Evolutionary conservation across 2,113 vertebrate genomes (phyloP).

Genomic region (Equus quagga): DNA sequence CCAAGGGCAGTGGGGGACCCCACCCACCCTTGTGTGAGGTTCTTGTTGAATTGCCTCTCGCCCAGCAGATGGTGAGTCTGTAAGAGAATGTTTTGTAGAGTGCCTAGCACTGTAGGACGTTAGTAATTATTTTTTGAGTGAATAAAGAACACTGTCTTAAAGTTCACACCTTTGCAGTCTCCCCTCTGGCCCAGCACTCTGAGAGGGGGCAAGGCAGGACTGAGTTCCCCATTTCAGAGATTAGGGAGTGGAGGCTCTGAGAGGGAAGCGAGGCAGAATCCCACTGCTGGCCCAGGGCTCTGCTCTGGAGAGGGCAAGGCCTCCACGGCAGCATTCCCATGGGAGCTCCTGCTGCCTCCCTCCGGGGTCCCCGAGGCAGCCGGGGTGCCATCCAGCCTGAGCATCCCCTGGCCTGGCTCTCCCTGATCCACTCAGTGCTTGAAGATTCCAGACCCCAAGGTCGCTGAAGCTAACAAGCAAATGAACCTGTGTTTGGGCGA

Average conservation of each 20-base stretch:
- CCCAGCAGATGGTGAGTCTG: not conserved
- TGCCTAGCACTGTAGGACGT: not conserved
- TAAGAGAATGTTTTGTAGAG: not conserved
- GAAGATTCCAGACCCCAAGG: not conserved
- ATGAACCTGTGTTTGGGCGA: not conserved
- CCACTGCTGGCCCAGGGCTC: not conserved
- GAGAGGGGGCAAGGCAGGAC: not conserved
- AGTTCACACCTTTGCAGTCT: too few relatives aligned
- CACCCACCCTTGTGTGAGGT: accelerated
- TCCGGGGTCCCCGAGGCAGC: not conserved
- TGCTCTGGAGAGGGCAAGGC: accelerated
- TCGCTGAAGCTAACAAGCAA: accelerated
- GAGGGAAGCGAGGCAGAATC: not conserved
- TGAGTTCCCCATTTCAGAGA: not conserved
- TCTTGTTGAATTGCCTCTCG: not conserved
- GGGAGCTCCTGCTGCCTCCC: not conserved
- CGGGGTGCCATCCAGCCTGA: accelerated
- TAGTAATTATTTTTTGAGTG: not conserved
- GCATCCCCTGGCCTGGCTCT: not conserved
- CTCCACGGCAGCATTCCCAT: accelerated
- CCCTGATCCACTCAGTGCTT: not conserved
- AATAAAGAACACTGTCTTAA: not conserved
- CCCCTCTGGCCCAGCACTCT: not conserved
- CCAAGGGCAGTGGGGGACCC: not conserved
- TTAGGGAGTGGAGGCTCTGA: not conserved